phyloP scores from a whole-genome alignment of 2,797 vertebrate species.

The Chloroceryle amazona region DNA sequence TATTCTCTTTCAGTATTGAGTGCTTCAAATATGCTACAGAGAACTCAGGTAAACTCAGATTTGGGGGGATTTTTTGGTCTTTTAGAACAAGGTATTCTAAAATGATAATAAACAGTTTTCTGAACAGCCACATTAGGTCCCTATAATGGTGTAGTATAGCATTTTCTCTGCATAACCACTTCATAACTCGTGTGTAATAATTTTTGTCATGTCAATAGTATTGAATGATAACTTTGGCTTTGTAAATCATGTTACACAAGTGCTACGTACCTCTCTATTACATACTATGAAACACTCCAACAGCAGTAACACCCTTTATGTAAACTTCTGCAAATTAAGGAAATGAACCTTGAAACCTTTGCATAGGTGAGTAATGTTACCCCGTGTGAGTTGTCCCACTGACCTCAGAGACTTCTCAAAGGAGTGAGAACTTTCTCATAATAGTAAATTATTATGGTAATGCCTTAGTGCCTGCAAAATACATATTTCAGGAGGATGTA shows the following conservation, averaged over 20 bases:
- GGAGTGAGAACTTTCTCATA: constrained; percentile 6
- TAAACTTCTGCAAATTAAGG: constrained; percentile 31
- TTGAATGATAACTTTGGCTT: neutral
- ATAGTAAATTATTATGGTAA: neutral
- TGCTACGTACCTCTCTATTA: neutral
- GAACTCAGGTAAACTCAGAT: neutral
- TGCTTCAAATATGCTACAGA: neutral
- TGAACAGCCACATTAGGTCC: neutral
- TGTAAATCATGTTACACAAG: neutral
- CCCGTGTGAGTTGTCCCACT: neutral
- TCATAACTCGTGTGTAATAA: neutral
- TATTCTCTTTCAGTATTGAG: neutral
- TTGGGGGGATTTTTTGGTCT: neutral
- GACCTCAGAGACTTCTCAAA: constrained; percentile 15
- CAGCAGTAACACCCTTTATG: neutral
- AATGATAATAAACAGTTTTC: neutral
- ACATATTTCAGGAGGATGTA: neutral
- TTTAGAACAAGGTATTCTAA: neutral
- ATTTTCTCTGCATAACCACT: neutral
- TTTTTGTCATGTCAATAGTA: neutral
- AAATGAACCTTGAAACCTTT: constrained; percentile 30
- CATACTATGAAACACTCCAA: neutral
- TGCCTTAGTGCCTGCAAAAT: neutral
- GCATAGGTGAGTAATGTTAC: neutral
- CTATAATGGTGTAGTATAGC: neutral